These are phyloP conservation scores for Caranx melampygus DNA, from an alignment of 2,113 vertebrate species.

Conservation along the genomic window DNA sequence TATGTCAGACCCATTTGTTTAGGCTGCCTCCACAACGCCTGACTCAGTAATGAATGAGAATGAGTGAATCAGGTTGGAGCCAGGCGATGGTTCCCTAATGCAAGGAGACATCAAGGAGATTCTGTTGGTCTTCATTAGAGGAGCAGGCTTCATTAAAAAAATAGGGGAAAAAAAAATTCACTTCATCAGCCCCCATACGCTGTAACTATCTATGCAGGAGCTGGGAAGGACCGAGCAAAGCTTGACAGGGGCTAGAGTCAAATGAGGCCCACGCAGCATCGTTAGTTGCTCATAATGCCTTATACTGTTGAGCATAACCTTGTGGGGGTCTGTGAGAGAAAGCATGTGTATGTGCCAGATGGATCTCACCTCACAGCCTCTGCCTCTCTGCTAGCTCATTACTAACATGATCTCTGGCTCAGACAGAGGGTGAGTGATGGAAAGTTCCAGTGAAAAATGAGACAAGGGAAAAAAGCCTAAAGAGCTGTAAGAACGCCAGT, in stretches of 20 bases:
- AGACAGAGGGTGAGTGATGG: constrained; percentile 62
- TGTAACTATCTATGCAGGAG: constrained; percentile 35
- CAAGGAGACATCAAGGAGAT: constrained; percentile 77
- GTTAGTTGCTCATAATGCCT: constrained; percentile 78
- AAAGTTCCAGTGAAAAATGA: constrained; percentile 60
- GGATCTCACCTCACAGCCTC: constrained; percentile 79
- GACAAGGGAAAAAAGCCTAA: constrained; percentile 45
- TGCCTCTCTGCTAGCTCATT: constrained; percentile 77
- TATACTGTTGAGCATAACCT: constrained; percentile 76
- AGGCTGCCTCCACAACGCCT: constrained; percentile 36
- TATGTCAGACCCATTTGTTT: constrained; percentile 51
- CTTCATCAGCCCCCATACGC: constrained; percentile 58
- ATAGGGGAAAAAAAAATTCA: constrained; percentile 34
- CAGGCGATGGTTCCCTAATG: constrained; percentile 66
- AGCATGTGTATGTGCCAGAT: constrained; percentile 69
- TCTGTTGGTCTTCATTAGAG: constrained; percentile 75
- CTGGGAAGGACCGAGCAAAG: constrained; percentile 57
- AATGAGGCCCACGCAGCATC: constrained; percentile 83
- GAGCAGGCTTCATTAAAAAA: constrained; percentile 66
- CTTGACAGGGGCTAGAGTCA: constrained; percentile 70
- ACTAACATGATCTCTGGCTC: constrained; percentile 78
- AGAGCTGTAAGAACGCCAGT: constrained; percentile 23
- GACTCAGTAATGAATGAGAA: constrained; percentile 67
- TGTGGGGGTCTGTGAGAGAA: constrained; percentile 77
- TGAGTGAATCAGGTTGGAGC: constrained; percentile 46